A percentile compares a stretch with the other conserved stretches of the same genome.
These are phyloP conservation scores for Trematocara zebra DNA, from an alignment of 2,113 vertebrate genomes.

Conservation along the genomic window DNA sequence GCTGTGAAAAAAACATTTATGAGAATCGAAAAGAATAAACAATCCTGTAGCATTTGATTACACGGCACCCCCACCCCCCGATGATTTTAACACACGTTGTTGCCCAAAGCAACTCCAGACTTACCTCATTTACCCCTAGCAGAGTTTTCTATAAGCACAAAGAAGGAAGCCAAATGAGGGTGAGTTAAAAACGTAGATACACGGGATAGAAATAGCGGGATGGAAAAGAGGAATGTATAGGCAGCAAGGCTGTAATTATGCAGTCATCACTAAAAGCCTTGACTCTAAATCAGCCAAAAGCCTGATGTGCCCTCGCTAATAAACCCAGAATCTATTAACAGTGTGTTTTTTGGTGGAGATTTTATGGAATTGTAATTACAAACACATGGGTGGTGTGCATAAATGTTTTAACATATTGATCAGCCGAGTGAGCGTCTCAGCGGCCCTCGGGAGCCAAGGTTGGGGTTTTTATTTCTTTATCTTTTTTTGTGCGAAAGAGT, in stretches of 20 bases:
- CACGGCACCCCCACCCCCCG: background rate
- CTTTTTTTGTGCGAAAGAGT: background rate
- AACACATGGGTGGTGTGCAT: conserved; percentile 44
- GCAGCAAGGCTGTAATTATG: conserved; percentile 23
- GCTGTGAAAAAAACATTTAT: conserved; percentile 26
- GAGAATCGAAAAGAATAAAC: background rate
- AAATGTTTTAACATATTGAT: conserved; percentile 60
- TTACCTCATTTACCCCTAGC: conserved; percentile 22
- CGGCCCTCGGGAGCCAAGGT: background rate
- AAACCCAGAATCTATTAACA: conserved; percentile 26
- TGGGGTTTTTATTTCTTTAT: background rate
- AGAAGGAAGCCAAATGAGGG: background rate
- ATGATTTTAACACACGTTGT: conserved; percentile 34
- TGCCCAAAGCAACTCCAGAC: background rate
- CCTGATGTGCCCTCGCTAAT: conserved; percentile 11
- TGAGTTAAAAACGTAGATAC: background rate
- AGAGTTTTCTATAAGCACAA: background rate
- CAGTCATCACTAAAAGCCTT: conserved; percentile 32
- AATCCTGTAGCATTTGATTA: conserved; percentile 33
- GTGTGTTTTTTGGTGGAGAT: conserved; percentile 19
- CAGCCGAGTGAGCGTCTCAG: background rate
- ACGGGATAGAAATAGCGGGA: background rate
- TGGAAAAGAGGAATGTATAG: background rate
- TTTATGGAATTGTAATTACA: conserved; percentile 61
- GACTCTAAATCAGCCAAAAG: conserved; percentile 24